A percentile compares a stretch with the other conserved stretches of the same genome.
Conservation (phyloP, 92 coral and sea anemone genomes). For the Palythoa grandis region DNA sequence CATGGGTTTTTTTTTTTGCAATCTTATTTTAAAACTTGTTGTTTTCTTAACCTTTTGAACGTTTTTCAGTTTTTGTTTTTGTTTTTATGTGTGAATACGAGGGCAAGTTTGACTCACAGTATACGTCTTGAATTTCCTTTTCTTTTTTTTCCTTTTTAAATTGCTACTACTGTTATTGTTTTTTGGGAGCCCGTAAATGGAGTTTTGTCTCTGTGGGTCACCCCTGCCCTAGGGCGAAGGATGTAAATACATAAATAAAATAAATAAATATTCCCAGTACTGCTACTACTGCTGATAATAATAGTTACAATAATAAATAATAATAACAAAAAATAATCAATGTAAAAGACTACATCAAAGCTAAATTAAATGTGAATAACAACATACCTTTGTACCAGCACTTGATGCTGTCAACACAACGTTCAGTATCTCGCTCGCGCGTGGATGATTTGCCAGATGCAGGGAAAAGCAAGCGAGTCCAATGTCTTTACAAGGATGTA, state of each 20-base stretch:
- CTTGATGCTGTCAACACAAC: constrained; percentile 63
- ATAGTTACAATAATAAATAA: background rate
- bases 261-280: background rate
- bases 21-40: too few relatives aligned
- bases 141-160: too few relatives aligned
- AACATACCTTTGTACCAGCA: constrained; percentile 84
- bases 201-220: too few relatives aligned
- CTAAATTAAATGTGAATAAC: background rate
- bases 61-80: too few relatives aligned
- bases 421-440: constrained; percentile 72
- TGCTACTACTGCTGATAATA: background rate
- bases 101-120: too few relatives aligned
- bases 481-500: constrained; percentile 69
- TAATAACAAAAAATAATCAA: background rate
- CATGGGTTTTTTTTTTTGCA: too few relatives aligned
- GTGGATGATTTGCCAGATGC: constrained; percentile 71
- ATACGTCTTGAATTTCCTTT: too few relatives aligned
- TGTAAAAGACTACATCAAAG: background rate
- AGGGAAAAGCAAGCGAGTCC: constrained; percentile 78
- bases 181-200: too few relatives aligned
- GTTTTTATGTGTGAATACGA: too few relatives aligned
- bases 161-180: too few relatives aligned
- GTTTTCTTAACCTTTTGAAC: too few relatives aligned
- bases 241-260: background rate
- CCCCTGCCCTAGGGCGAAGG: too few relatives aligned